Evolutionary conservation across 2,113 vertebrate species (phyloP), one percentile per base, ranked within the genome.

Genomic region (Salvator merianae): DNA sequence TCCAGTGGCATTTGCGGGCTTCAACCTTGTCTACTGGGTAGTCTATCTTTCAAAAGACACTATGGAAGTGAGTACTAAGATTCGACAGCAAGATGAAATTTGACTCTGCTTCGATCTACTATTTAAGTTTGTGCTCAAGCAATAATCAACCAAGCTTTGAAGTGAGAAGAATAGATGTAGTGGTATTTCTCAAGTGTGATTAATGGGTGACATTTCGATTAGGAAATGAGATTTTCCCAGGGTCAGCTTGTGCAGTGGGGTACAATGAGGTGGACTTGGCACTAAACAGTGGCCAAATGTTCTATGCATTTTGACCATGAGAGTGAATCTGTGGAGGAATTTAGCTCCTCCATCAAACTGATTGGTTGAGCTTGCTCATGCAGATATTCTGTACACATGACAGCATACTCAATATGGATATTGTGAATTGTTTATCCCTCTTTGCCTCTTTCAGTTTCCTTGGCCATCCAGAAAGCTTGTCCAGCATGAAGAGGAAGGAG

Each of bases 41-140:
- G 98, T 99, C 90, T 99, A 99, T 91, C 98, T 99, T 92, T 98
- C 98, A 88, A 99, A 98, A 94, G 98, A 99, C 93, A 98, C 97
- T 5, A 99, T 99, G 98, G 98, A 99, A 93, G 95, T 96, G 47
- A 97, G 97, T 93, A 96, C 93, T 87, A 95, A 88, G 63, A 69
- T 93, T 79, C 87, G 84, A 77, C 86, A 90, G 70, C 72, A 62
- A 22, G 2, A 14, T 40, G 18, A n/a, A 40, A 13, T 22, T 82
- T 70, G 36, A 22, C 4, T 47, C 13, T 28, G 0, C 14, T 74
- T 66, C 47, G 20, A 72, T 13, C 10, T 47, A 16, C 2, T 82
- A 22, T 79, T 91, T 84, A 66, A 40, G 82, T 81, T 65, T 73
- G 7, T 79, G 6, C 22, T 87, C 62, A 40, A 80, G 1, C 13